Conservation (phyloP, 2,888 invertebrate species). For the Pediacus dermestoides region DNA sequence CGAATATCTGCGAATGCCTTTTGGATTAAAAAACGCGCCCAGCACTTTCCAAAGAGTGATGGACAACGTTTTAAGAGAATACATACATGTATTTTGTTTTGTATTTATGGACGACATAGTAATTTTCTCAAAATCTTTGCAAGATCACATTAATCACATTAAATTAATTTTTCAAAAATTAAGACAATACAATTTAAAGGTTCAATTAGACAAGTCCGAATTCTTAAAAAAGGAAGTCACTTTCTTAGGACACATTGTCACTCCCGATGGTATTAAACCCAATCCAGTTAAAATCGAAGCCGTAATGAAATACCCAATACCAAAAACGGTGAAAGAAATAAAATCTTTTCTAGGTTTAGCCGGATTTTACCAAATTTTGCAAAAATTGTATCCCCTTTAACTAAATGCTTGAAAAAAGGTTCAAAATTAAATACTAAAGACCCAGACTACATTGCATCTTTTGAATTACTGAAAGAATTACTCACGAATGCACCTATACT, state of each 20-base stretch:
- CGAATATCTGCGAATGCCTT: conserved; percentile 31
- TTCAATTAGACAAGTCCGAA: conserved; percentile 25
- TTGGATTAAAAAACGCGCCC: conserved; percentile 32
- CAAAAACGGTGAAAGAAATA: conserved; percentile 24
- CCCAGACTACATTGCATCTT: conserved; percentile 17
- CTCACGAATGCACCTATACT: conserved; percentile 26
- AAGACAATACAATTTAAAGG: conserved; percentile 21
- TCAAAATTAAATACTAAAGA: conserved; percentile 16
- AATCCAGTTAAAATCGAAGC: conserved; percentile 22
- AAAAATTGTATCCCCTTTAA: conserved; percentile 16
- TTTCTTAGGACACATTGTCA: conserved; percentile 24
- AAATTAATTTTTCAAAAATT: conserved; percentile 23
- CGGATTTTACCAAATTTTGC: conserved; percentile 25
- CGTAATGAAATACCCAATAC: conserved; percentile 21
- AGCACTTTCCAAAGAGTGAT: conserved; percentile 33
- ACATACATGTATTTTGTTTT: conserved; percentile 21
- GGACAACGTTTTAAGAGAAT: conserved; percentile 26
- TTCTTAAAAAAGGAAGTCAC: conserved; percentile 20
- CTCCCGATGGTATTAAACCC: conserved; percentile 25
- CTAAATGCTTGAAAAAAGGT: conserved; percentile 18
- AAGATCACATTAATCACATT: conserved; percentile 23
- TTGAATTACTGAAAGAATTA: conserved; percentile 25
- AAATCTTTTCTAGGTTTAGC: conserved; percentile 25
- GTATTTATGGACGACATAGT: conserved; percentile 29
- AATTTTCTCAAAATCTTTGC: conserved; percentile 22